Conservation (phyloP, 2,888 invertebrate genomes). For the Dyspetes luteomarginatus region DNA sequence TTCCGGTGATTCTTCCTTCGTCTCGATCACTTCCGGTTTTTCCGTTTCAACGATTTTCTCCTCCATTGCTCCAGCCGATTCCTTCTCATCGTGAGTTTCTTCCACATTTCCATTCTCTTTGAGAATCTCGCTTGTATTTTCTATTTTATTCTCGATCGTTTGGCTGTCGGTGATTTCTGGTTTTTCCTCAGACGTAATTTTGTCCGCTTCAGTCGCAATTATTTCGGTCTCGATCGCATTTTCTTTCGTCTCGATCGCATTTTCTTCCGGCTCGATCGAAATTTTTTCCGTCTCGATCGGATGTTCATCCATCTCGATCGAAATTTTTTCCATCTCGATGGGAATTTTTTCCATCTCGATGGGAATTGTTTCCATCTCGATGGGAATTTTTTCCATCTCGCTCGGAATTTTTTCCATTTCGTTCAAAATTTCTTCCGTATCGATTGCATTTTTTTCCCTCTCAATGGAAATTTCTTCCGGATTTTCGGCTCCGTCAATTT, state of each 20-base stretch:
- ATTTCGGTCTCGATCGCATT: slow-evolving; percentile 44
- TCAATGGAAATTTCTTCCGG: slow-evolving; percentile 53
- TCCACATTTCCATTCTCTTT: slow-evolving; percentile 63
- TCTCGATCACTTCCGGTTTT: slow-evolving; percentile 48
- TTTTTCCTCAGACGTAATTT: too few relatives aligned
- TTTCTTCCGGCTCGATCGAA: slow-evolving; percentile 44
- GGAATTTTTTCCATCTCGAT: neutral
- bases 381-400: slow-evolving; percentile 61
- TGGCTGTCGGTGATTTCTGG: neutral
- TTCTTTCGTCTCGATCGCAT: too few relatives aligned
- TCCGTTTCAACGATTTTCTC: slow-evolving; percentile 54
- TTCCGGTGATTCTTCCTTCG: slow-evolving; percentile 53
- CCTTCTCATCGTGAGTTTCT: slow-evolving; percentile 55
- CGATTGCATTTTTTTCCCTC: slow-evolving; percentile 41
- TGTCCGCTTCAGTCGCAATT: neutral
- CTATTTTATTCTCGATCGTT: neutral
- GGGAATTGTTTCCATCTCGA: slow-evolving; percentile 23
- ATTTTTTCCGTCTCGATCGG: slow-evolving; percentile 45
- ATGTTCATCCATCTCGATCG: slow-evolving; percentile 33
- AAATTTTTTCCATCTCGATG: too few relatives aligned
- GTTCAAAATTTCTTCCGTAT: slow-evolving; percentile 27
- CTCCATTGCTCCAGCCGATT: slow-evolving; percentile 2
- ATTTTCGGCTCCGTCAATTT: too few relatives aligned
- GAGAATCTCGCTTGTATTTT: slow-evolving; percentile 46
- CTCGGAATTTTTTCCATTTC: slow-evolving; percentile 49